Evolutionary conservation across 64 coral and sea anemone genomes (phyloP), one percentile per base, ranked within the genome.

Genomic region (Stylophora pistillata): DNA sequence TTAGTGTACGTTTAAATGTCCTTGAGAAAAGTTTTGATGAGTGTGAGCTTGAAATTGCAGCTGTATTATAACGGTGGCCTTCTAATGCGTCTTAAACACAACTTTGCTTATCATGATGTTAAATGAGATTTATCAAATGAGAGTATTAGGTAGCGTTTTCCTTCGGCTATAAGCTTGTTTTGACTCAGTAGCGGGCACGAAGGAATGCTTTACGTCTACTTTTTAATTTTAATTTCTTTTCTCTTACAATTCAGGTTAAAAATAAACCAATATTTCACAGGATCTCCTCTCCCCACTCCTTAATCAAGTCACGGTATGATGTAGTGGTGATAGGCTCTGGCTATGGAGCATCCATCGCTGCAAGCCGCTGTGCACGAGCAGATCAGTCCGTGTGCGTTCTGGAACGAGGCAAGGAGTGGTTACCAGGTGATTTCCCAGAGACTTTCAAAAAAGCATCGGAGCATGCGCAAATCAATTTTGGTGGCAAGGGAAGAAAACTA

Each of bases 351-450:
- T 79, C 91, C 30, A 93, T 93, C 56, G 91, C 91, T 1, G 91
- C 91, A 15, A 88, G 85, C 59, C 91, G 91, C 71, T 58, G 74
- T 58, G 77, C 91, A 56, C 80, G 91, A 71, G 85, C 85, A 21
- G 91, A 85, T 28, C 66, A 93, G 82, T 73, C 85, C 21, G 85
- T 88, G 74, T 93, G 91, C 25, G 63, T 93, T n/a, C 34, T 93
- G 77, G 85, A 93, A 55, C 86, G 85, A 68, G 91, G 91, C 4
- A 93, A 93, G 68, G 91, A 93, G 77, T 93, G 91, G 91, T 73
- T 68, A 80, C 91, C 85, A 15, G 85, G 91, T 26, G 91, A 93
- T 58, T 93, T 93, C 53, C 91, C 91, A 11, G 91, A 93, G 60
- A 81, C 86, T 26, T 93, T 88, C 71, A 15, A 28, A 25, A 47